Percentiles rank a stretch among this genome's conserved stretches.
Conservation (phyloP, 2,888 invertebrate species). For the Mellilla xanthometata region DNA sequence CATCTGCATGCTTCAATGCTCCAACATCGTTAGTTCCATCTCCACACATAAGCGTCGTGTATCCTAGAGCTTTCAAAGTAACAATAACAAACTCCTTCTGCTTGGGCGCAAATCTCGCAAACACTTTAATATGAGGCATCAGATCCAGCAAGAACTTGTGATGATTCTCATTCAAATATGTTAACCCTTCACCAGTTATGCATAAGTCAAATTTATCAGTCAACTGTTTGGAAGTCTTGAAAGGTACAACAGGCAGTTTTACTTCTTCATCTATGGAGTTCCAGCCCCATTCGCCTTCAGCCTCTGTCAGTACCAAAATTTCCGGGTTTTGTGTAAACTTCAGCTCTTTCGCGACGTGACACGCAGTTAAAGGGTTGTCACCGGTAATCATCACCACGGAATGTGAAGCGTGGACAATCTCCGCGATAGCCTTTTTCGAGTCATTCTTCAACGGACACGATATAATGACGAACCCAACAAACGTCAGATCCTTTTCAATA, state of each 20-base stretch:
- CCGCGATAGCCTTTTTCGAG: slow-evolving; percentile 96
- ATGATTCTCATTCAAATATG: slow-evolving; percentile 85
- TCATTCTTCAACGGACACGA: slow-evolving; percentile 98
- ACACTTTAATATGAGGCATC: slow-evolving; percentile 94
- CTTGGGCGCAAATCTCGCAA: slow-evolving; percentile 98
- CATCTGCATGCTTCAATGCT: slow-evolving; percentile 98
- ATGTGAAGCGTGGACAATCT: slow-evolving; percentile 97
- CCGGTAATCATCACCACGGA: slow-evolving; percentile 99
- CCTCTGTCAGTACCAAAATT: slow-evolving; percentile 84
- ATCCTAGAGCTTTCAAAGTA: slow-evolving; percentile 93
- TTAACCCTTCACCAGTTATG: slow-evolving; percentile 95
- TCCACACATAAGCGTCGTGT: slow-evolving; percentile 98
- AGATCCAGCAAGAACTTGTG: slow-evolving; percentile 85
- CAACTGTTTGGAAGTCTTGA: slow-evolving; percentile 80
- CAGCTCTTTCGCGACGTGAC: slow-evolving; percentile 97
- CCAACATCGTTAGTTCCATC: slow-evolving; percentile 99
- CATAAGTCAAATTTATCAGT: slow-evolving; percentile 93
- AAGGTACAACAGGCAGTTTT: slow-evolving; percentile 76
- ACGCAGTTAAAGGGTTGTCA: slow-evolving; percentile 99
- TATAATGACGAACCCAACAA: slow-evolving; percentile 98
- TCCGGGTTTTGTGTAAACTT: slow-evolving; percentile 90
- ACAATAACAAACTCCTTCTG: slow-evolving; percentile 98
- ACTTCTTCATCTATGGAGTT: slow-evolving; percentile 87
- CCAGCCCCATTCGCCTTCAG: slow-evolving; percentile 86
- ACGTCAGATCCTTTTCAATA: slow-evolving; percentile 92